These are phyloP conservation scores for Cetoscarus ocellatus DNA, from an alignment of 2,797 vertebrate species.

Conservation along the genomic window DNA sequence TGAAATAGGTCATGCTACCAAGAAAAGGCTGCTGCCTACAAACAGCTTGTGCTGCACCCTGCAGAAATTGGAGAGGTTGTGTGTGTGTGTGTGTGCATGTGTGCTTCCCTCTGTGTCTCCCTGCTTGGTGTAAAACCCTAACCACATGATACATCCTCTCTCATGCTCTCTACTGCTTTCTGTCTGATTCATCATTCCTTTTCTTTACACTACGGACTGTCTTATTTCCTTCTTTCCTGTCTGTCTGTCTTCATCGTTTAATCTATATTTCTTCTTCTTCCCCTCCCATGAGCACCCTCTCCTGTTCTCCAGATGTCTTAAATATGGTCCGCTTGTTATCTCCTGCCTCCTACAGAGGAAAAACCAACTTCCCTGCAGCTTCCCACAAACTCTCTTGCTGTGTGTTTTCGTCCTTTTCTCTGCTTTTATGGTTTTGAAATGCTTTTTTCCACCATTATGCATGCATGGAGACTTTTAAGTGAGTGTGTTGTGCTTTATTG, in stretches of 20 bases:
- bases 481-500: neutral
- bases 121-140: slow-evolving; percentile 51
- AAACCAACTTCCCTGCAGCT: slow-evolving; percentile 34
- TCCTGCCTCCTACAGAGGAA: slow-evolving; percentile 37
- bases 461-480: neutral
- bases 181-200: slow-evolving; percentile 47
- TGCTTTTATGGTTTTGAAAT: neutral
- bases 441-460: slow-evolving; percentile 8
- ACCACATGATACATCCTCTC: slow-evolving; percentile 56
- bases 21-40: slow-evolving; percentile 53
- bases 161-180: slow-evolving; percentile 30
- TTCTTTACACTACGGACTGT: slow-evolving; percentile 25
- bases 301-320: slow-evolving; percentile 50
- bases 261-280: slow-evolving; percentile 6
- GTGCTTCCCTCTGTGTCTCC: slow-evolving; percentile 24
- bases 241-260: slow-evolving; percentile 10
- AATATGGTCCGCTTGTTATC: slow-evolving; percentile 63
- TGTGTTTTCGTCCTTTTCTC: slow-evolving; percentile 8
- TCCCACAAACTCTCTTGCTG: slow-evolving; percentile 22
- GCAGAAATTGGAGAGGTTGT: slow-evolving; percentile 57
- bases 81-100: slow-evolving; percentile 9
- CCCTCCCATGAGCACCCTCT: slow-evolving; percentile 31
- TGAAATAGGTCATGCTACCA: slow-evolving; percentile 68
- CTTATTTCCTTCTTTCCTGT: neutral
- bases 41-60: slow-evolving; percentile 57